Evolutionary conservation across 1,140 invertebrate species (phyloP).

Genomic region (Drosophila kanapiae): DNA sequence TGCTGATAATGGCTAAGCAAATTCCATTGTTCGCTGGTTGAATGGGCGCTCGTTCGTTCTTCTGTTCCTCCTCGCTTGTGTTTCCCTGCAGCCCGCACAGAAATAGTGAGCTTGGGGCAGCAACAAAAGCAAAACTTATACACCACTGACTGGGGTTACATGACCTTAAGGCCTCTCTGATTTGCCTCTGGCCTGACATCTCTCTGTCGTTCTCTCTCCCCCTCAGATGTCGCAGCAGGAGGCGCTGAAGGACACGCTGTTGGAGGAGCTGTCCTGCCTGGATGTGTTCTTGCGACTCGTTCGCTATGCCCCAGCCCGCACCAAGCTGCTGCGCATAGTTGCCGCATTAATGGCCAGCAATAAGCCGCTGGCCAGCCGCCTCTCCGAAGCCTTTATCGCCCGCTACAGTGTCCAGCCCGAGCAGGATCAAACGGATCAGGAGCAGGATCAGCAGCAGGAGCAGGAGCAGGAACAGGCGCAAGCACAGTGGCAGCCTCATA

Average conservation of each 20-base stretch:
- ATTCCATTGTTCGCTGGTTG: slow-evolving; percentile 45
- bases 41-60: not conserved
- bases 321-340: slow-evolving; percentile 89
- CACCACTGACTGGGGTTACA: too few relatives aligned
- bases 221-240: slow-evolving; percentile 88
- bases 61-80: not conserved
- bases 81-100: not conserved
- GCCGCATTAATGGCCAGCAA: slow-evolving; percentile 86
- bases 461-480: not conserved
- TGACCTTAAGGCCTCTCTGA: too few relatives aligned
- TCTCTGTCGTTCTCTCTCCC: slow-evolving; percentile 13
- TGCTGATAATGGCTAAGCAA: slow-evolving; percentile 57
- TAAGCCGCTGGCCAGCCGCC: slow-evolving; percentile 60
- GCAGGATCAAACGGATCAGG: not conserved
- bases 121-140: too few relatives aligned
- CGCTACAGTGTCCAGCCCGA: slow-evolving; percentile 13
- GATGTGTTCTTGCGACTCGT: slow-evolving; percentile 91
- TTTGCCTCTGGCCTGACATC: not conserved
- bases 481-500: not conserved
- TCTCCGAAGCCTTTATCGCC: slow-evolving; percentile 54
- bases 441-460: not conserved
- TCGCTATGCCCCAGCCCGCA: slow-evolving; percentile 89
- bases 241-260: slow-evolving; percentile 87
- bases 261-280: slow-evolving; percentile 89
- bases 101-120: not conserved